Conservation (phyloP, 2,113 vertebrate species). For the Muntiacus reevesi region DNA sequence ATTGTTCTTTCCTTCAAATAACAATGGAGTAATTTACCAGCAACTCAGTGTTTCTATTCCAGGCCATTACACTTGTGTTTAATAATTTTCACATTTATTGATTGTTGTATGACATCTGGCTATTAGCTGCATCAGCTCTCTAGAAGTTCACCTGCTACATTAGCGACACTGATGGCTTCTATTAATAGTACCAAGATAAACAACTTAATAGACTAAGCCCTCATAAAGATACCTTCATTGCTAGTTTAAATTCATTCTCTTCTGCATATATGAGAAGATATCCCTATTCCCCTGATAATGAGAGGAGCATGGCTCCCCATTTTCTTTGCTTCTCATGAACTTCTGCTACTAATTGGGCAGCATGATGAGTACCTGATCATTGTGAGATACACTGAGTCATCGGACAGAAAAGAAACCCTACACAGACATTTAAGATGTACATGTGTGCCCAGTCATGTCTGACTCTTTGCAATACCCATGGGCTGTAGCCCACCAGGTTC, state of each 20-base stretch:
- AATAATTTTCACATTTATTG: constrained; percentile 22
- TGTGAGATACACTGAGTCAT: background rate
- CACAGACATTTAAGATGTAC: background rate
- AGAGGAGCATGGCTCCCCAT: background rate
- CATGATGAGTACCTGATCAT: background rate
- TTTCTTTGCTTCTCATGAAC: background rate
- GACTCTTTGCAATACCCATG: too few relatives aligned
- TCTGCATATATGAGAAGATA: background rate
- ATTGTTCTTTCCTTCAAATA: constrained; percentile 2
- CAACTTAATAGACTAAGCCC: background rate
- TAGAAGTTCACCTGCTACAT: constrained; percentile 18
- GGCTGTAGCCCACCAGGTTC: too few relatives aligned
- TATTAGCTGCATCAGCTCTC: background rate
- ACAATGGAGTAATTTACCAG: constrained; percentile 20
- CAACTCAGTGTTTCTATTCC: background rate
- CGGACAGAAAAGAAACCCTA: background rate
- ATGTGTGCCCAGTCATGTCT: background rate
- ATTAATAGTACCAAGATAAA: background rate
- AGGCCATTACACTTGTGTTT: background rate
- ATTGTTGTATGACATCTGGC: background rate
- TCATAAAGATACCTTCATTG: constrained; percentile 23
- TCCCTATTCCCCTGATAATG: background rate
- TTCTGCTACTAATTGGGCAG: background rate
- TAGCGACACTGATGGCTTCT: background rate
- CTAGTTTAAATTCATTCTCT: constrained; percentile 37